Percentiles rank a stretch among this genome's conserved stretches.
Evolutionary conservation across 2,113 vertebrate genomes (phyloP).

Genomic region (Montifringilla adamsi): DNA sequence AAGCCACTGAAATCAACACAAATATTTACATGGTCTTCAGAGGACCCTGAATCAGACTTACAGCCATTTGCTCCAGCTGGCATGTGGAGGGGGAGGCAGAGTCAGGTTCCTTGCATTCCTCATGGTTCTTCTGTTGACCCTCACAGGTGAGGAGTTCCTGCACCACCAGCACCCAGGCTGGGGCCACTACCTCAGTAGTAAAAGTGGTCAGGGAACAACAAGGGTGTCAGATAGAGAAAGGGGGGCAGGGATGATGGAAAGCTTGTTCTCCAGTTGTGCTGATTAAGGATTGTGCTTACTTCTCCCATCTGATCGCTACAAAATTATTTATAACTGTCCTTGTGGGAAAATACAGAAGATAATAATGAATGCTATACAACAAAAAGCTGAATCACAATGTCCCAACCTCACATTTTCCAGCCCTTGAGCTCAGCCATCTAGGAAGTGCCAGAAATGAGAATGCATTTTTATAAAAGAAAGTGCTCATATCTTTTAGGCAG

Average conservation of each 20-base stretch:
- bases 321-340: slow-evolving; percentile 49
- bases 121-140: neutral
- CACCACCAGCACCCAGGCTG: neutral
- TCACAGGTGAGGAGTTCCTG: neutral
- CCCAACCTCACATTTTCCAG: neutral
- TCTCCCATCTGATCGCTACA: neutral
- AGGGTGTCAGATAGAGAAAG: neutral
- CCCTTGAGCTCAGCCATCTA: slow-evolving; percentile 5
- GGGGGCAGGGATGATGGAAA: neutral
- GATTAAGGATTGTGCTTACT: slow-evolving; percentile 13
- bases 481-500: neutral
- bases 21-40: slow-evolving; percentile 50
- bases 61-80: neutral
- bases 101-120: neutral
- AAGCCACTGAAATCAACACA: slow-evolving; percentile 45
- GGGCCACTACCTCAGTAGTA: neutral
- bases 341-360: slow-evolving; percentile 1
- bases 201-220: neutral
- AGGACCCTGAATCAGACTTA: neutral
- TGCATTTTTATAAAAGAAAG: neutral
- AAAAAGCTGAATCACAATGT: slow-evolving; percentile 17
- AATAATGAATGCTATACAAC: neutral
- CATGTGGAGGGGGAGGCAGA: neutral
- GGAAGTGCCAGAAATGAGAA: slow-evolving; percentile 8
- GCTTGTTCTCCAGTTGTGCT: neutral